Evolutionary conservation across 2,888 invertebrate genomes (phyloP).

Genomic region (Lasioglossum zephyrum): DNA sequence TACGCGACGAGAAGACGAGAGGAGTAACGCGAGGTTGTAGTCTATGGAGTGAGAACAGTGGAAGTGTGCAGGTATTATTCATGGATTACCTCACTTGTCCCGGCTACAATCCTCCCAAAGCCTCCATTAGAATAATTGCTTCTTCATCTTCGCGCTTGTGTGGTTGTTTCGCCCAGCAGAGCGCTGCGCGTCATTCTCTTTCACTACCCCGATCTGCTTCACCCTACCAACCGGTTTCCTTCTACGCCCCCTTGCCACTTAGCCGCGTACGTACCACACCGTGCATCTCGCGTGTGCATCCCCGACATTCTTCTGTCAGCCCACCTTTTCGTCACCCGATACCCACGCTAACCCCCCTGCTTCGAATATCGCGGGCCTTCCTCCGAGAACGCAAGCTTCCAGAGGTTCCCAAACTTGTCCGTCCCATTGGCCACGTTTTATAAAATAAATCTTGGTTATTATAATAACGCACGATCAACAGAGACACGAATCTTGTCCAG

Average conservation of each 20-base stretch:
- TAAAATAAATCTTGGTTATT: too few relatives aligned
- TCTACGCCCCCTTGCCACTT: slow-evolving; percentile 17
- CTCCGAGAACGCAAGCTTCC: neutral
- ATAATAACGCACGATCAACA: too few relatives aligned
- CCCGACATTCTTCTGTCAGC: slow-evolving; percentile 13
- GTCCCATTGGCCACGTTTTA: neutral
- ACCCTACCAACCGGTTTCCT: slow-evolving; percentile 22
- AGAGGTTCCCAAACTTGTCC: neutral
- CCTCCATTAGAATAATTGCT: slow-evolving; percentile 84
- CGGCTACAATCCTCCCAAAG: slow-evolving; percentile 81
- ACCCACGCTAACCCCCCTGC: neutral
- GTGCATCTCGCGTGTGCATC: slow-evolving; percentile 2
- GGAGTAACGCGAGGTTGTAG: slow-evolving; percentile 33
- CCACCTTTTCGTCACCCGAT: neutral
- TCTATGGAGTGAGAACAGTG: slow-evolving; percentile 52
- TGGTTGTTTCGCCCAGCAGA: slow-evolving; percentile 65
- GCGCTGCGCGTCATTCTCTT: slow-evolving; percentile 57
- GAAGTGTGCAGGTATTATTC: slow-evolving; percentile 79
- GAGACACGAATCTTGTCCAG: too few relatives aligned
- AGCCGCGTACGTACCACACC: slow-evolving; percentile 13
- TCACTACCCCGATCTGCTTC: slow-evolving; percentile 38
- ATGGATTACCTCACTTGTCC: slow-evolving; percentile 84
- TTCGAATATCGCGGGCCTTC: neutral
- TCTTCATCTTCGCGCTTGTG: slow-evolving; percentile 83
- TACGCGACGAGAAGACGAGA: slow-evolving; percentile 54